Conservation (phyloP, 2,113 vertebrate species). For the Stegostoma tigrinum region DNA sequence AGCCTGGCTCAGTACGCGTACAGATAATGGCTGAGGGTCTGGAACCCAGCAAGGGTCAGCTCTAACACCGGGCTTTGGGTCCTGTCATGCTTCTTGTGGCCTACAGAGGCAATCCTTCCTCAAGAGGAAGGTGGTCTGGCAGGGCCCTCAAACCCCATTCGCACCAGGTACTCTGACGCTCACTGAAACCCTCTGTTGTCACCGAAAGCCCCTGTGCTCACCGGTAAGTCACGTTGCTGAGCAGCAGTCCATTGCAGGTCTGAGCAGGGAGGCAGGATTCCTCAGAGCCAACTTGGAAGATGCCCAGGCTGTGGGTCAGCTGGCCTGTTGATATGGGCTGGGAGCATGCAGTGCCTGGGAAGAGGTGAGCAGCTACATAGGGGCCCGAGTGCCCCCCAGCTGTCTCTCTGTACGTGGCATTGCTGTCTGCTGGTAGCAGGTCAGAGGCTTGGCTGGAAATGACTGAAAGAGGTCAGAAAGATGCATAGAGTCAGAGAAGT, state of each 20-base stretch:
- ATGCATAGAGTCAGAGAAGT: background rate
- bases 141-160: background rate
- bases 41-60: background rate
- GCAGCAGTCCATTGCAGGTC: background rate
- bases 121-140: background rate
- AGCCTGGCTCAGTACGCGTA: background rate
- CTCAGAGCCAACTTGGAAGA: background rate
- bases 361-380: background rate
- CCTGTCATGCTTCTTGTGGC: background rate
- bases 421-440: background rate
- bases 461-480: background rate
- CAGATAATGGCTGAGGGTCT: background rate
- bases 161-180: too few species aligned
- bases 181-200: too few species aligned
- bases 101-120: too few species aligned
- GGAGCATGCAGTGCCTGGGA: background rate
- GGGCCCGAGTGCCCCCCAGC: background rate
- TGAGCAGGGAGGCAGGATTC: background rate
- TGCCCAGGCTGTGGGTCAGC: background rate
- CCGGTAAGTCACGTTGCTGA: conserved; percentile 1
- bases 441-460: background rate
- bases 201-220: background rate
- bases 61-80: background rate
- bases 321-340: background rate
- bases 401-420: background rate